Conservation (phyloP, 2,888 invertebrate species). For the Zelleria hepariella region DNA sequence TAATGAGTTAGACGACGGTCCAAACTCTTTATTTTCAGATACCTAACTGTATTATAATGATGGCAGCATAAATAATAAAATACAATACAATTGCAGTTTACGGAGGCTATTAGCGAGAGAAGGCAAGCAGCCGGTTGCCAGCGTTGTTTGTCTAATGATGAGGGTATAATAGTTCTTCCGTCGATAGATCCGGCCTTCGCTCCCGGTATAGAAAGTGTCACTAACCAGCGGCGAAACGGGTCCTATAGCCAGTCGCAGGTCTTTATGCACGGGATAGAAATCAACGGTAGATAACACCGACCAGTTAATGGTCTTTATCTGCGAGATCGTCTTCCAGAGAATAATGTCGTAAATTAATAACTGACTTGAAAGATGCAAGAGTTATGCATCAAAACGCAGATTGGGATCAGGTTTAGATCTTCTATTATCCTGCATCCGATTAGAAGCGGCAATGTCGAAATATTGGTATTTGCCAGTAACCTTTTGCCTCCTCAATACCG, state of each 20-base stretch:
- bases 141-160: conserved; percentile 35
- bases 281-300: conserved; percentile 18
- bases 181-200: conserved; percentile 31
- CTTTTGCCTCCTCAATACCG: conserved; percentile 54
- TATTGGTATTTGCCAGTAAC: conserved; percentile 47
- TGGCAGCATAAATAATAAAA: not conserved
- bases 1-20: not conserved
- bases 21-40: not conserved
- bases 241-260: conserved; percentile 42
- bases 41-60: conserved; percentile 2
- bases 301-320: not conserved
- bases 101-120: not conserved
- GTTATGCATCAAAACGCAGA: not conserved
- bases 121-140: not conserved
- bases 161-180: conserved; percentile 57
- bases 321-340: not conserved
- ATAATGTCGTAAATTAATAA: not conserved
- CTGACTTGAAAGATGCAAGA: not conserved
- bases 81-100: not conserved
- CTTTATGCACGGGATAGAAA: conserved; percentile 47
- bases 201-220: conserved; percentile 44
- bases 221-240: conserved; percentile 30
- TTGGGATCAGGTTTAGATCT: not conserved
- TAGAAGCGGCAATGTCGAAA: conserved; percentile 22
- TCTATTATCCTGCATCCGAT: conserved; percentile 15